These are phyloP conservation scores for Rhingia rostrata DNA, from an alignment of 2,888 invertebrate species.

Conservation along the genomic window DNA sequence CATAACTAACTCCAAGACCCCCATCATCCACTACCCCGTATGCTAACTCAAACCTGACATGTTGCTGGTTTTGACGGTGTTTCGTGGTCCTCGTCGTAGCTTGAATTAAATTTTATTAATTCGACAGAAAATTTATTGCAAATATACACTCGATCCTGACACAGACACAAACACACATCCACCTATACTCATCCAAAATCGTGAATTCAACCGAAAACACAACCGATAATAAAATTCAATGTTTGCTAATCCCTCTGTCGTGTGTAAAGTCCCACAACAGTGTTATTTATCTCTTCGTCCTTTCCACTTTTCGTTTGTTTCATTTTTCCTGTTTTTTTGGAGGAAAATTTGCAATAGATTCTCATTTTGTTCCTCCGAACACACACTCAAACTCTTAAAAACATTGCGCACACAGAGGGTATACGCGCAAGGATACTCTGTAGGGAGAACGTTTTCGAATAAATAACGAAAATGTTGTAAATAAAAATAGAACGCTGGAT, in stretches of 20 bases:
- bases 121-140: slow-evolving; percentile 66
- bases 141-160: slow-evolving; percentile 29
- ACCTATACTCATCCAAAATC: not conserved
- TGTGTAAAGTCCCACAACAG: slow-evolving; percentile 44
- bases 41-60: slow-evolving; percentile 36
- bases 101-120: slow-evolving; percentile 72
- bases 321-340: slow-evolving; percentile 38
- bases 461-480: slow-evolving; percentile 70
- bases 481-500: slow-evolving; percentile 60
- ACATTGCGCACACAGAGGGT: slow-evolving; percentile 38
- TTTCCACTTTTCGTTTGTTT: not conserved
- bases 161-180: slow-evolving; percentile 13
- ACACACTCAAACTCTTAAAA: not conserved
- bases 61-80: not conserved
- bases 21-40: slow-evolving; percentile 34
- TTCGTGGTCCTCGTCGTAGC: slow-evolving; percentile 22
- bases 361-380: slow-evolving; percentile 52
- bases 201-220: slow-evolving; percentile 51
- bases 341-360: slow-evolving; percentile 61
- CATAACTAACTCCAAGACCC: slow-evolving; percentile 51
- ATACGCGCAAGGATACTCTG: slow-evolving; percentile 48
- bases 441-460: slow-evolving; percentile 54
- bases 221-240: slow-evolving; percentile 74
- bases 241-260: slow-evolving; percentile 64
- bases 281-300: slow-evolving; percentile 37